Percentiles rank a stretch among this genome's conserved stretches.
phyloP scores from a whole-genome alignment of 2,888 invertebrate species.

The Mesoligia furuncula region DNA sequence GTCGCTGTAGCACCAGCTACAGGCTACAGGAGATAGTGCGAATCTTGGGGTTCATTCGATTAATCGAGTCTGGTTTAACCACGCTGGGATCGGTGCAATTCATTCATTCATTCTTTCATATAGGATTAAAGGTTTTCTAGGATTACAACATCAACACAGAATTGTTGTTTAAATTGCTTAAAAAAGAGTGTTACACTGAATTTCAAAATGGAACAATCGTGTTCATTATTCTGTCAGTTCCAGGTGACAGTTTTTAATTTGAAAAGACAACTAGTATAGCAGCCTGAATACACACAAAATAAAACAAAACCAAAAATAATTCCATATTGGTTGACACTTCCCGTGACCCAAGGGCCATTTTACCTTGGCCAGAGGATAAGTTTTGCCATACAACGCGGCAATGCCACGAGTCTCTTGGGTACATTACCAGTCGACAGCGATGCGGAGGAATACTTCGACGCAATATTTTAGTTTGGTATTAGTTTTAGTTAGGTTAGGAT shows the following conservation, averaged over 20 bases:
- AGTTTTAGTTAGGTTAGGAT: too few species aligned
- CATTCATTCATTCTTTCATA: too few species aligned
- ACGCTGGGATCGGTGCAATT: too few species aligned
- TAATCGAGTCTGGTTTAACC: too few species aligned
- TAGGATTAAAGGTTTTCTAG: background rate
- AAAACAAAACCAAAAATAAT: background rate
- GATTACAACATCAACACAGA: background rate
- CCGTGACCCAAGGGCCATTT: background rate
- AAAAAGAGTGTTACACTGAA: background rate
- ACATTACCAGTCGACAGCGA: background rate
- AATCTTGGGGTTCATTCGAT: too few species aligned
- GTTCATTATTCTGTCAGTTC: background rate
- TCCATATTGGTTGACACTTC: background rate
- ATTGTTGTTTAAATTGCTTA: background rate
- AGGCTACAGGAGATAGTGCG: too few species aligned
- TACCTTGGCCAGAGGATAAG: background rate
- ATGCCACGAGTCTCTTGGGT: background rate
- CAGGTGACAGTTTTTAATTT: background rate
- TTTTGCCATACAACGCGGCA: background rate
- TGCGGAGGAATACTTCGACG: background rate
- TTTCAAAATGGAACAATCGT: background rate
- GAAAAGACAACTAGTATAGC: background rate
- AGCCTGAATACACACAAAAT: background rate
- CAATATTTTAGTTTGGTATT: background rate
- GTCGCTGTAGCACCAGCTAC: too few species aligned